Evolutionary conservation across 2,888 invertebrate genomes (phyloP).

Genomic region (Ochropleura leucogaster): DNA sequence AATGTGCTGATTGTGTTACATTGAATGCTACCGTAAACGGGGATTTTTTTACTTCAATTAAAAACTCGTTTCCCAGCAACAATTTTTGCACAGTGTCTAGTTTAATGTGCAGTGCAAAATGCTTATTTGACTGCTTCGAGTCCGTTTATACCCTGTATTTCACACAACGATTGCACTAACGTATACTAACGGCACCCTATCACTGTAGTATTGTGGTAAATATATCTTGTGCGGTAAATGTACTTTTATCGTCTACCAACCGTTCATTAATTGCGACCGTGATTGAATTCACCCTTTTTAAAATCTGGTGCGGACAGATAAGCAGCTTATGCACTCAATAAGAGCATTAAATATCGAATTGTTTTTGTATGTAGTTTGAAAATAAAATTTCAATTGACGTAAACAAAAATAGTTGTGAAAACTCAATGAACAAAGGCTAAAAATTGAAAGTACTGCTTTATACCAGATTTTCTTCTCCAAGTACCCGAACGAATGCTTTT

Average conservation of each 20-base stretch:
- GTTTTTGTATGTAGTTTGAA: neutral
- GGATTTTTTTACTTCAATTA: too few relatives aligned
- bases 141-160: neutral
- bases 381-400: neutral
- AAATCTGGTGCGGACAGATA: slow-evolving; percentile 18
- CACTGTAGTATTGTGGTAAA: neutral
- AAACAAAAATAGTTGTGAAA: neutral
- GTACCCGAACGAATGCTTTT: neutral
- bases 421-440: neutral
- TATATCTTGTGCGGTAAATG: neutral
- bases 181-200: neutral
- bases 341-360: neutral
- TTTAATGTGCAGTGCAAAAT: too few relatives aligned
- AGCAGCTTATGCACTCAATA: slow-evolving; percentile 26
- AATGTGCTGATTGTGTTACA: too few relatives aligned
- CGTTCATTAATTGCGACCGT: neutral
- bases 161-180: neutral
- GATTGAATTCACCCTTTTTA: neutral
- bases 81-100: neutral
- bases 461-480: neutral
- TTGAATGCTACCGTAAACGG: neutral
- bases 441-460: neutral
- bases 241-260: neutral
- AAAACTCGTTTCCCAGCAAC: too few relatives aligned
- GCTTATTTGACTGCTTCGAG: neutral